These are phyloP conservation scores for Micropterix aruncella DNA, from an alignment of 2,888 invertebrate species.

Conservation along the genomic window DNA sequence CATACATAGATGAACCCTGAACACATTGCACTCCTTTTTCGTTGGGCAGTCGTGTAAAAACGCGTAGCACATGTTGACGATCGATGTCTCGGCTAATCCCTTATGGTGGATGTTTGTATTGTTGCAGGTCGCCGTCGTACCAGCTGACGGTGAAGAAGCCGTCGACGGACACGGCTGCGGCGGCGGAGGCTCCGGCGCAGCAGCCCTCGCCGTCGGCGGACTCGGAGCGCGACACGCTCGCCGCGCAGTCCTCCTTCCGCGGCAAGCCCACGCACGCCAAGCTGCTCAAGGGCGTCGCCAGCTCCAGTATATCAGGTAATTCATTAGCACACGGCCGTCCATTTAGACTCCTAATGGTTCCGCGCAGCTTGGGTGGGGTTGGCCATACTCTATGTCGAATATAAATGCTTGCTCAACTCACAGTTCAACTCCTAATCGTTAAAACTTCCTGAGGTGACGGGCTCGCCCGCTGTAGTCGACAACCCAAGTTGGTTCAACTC, in stretches of 20 bases:
- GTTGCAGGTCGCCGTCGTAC: slow-evolving; percentile 45
- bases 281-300: slow-evolving; percentile 37
- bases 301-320: slow-evolving; percentile 45
- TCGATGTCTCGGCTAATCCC: too few species aligned
- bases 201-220: slow-evolving; percentile 21
- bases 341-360: slow-evolving; percentile 1
- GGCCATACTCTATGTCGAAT: background rate
- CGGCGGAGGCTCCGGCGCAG: slow-evolving; percentile 11
- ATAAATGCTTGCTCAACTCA: too few species aligned
- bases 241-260: background rate
- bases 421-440: too few species aligned
- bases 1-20: too few species aligned
- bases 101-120: too few species aligned
- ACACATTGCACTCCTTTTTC: too few species aligned
- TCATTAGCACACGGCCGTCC: slow-evolving; percentile 1
- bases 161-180: slow-evolving; percentile 25
- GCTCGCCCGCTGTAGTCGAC: too few species aligned
- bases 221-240: background rate
- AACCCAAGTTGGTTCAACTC: too few species aligned
- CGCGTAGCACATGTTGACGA: too few species aligned
- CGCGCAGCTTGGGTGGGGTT: too few species aligned
- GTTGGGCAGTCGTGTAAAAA: too few species aligned
- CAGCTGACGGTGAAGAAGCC: slow-evolving; percentile 37
- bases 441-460: too few species aligned
- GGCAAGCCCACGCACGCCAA: slow-evolving; percentile 23